These are phyloP conservation scores for Muraenolepis orangiensis DNA, from an alignment of 2,797 vertebrate species.

Conservation along the genomic window DNA sequence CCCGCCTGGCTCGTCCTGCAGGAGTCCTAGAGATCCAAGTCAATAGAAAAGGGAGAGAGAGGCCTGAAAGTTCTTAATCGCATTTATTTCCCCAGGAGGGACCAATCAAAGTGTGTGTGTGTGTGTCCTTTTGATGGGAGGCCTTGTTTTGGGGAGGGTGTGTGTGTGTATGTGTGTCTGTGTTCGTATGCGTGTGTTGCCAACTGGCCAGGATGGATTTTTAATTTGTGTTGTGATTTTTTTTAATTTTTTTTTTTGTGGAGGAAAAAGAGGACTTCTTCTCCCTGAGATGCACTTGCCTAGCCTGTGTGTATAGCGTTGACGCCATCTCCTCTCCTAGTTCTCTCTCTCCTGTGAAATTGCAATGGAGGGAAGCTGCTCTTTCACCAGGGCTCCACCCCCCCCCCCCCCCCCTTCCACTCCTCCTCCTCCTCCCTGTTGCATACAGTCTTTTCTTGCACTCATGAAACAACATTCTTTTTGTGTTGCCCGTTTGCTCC, in stretches of 20 bases:
- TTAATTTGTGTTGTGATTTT: constrained; percentile 35
- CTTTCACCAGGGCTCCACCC: constrained; percentile 16
- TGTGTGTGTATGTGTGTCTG: background rate
- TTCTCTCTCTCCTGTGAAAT: constrained; percentile 24
- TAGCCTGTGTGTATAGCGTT: constrained; percentile 45
- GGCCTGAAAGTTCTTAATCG: constrained; percentile 46
- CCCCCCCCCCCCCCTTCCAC: background rate
- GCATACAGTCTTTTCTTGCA: constrained; percentile 14
- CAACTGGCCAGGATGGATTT: constrained; percentile 30
- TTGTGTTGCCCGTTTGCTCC: constrained; percentile 21
- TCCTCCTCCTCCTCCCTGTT: constrained; percentile 18
- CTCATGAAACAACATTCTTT: constrained; percentile 21
- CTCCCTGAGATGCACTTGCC: constrained; percentile 61
- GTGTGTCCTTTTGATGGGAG: constrained; percentile 53
- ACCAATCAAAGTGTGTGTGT: constrained; percentile 40
- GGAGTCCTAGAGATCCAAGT: constrained; percentile 60
- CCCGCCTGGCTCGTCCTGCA: constrained; percentile 26
- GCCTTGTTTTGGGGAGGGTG: constrained; percentile 20
- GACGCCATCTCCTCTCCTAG: constrained; percentile 11
- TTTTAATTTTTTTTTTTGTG: constrained; percentile 39
- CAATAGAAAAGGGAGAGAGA: constrained; percentile 35
- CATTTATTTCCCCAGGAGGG: constrained; percentile 51
- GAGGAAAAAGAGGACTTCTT: background rate
- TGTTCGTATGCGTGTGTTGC: background rate
- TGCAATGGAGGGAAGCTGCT: constrained; percentile 29